phyloP scores from a whole-genome alignment of 2,113 vertebrate species.

The Protobothrops mucrosquamatus region DNA sequence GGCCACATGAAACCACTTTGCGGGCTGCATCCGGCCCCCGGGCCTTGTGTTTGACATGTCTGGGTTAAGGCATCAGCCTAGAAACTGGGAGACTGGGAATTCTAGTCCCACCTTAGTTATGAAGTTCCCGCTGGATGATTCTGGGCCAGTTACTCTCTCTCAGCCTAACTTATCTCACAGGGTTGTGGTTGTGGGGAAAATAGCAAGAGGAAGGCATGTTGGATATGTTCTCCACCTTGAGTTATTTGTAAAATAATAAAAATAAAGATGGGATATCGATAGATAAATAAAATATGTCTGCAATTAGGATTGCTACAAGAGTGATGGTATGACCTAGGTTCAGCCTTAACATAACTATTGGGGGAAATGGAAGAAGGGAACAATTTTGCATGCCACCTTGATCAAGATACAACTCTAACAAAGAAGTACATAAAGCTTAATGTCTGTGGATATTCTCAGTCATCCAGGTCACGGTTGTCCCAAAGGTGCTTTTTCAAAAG shows the following conservation, averaged over 20 bases:
- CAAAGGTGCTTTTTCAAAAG: not conserved
- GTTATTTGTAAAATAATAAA: not conserved
- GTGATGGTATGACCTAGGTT: not conserved
- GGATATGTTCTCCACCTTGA: not conserved
- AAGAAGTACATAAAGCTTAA: not conserved
- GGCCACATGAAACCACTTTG: too few relatives aligned
- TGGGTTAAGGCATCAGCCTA: not conserved
- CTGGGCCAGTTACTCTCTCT: not conserved
- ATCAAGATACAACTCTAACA: not conserved
- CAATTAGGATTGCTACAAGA: not conserved
- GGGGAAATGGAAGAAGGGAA: not conserved
- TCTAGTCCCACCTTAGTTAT: not conserved
- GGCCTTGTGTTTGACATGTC: too few relatives aligned
- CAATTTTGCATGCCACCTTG: not conserved
- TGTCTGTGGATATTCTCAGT: not conserved
- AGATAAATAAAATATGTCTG: not conserved
- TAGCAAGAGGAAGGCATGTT: not conserved
- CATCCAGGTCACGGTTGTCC: not conserved
- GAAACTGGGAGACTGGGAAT: not conserved
- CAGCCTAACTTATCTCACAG: not conserved
- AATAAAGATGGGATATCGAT: not conserved
- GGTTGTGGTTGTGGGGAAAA: not conserved
- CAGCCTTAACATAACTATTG: not conserved
- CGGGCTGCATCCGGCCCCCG: too few relatives aligned
- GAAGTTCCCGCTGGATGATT: not conserved